Base-by-base conservation (phyloP, 2,888 invertebrate genomes). In the Caenorhabditis sp. region DNA sequence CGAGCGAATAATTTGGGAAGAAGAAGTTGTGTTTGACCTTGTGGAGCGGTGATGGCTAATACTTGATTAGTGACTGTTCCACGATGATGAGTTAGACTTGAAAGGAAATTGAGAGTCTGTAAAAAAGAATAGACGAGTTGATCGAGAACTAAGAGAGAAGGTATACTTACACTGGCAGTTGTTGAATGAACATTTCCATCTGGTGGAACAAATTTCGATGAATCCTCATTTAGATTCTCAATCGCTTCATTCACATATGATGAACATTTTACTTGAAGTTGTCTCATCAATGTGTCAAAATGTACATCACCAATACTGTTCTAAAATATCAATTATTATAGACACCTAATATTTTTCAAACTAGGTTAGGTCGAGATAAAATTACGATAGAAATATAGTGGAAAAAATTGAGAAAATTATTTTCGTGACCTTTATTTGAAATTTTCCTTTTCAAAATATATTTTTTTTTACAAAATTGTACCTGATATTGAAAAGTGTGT, bases 161-260 rank as follows among this genome's bases (percentile, higher is more conserved):
- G 21, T n/a, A n/a, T n/a, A 86, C 88, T 85, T 78, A 95, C 94
- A 86, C 96, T 95, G 75, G 94, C 95, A 0, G 96, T 95, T 70
- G 95, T 91, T 89, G 97, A 95, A 88, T 97, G 97, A 37, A 97
- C 97, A 0, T 97, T 99, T 70, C 97, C 99, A 90, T 99, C 99
- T 88, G 93, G 93, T 0, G 97, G 95, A 86, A 97, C 92, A 84
- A 93, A 92, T 71, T 89, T 89, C 62, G 90, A 90, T 51, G 68
- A 72, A 21, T 78, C 79, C 17, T 74, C 76, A 49, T 71, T 69
- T 37, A 81, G 59, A 19, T 69, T 66, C 21, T 79, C 81, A 6
- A 79, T 71, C 1, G 68, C 71, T 57, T 79, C 78, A 24, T 76
- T 77, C 14, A 79, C 64, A 49, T 69, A 69, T 2, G 76, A 64